Evolutionary conservation across 2,113 vertebrate species (phyloP).

Genomic region (Hemibagrus wyckioides): DNA sequence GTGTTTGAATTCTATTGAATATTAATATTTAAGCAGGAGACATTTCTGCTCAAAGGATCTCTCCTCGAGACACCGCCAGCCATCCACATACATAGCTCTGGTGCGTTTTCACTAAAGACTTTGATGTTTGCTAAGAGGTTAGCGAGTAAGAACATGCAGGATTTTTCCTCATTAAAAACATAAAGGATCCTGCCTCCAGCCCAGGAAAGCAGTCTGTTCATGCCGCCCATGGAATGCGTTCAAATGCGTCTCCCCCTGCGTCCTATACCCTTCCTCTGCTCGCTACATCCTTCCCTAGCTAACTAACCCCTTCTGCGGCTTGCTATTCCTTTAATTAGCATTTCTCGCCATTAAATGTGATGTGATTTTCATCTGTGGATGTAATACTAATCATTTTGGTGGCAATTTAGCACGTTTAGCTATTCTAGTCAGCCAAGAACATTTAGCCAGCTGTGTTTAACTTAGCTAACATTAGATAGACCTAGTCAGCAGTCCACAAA

Average conservation of each 20-base stretch:
- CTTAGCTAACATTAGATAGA: not conserved
- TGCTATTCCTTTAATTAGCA: not conserved
- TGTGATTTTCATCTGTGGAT: not conserved
- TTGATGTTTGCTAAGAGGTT: slow-evolving; percentile 45
- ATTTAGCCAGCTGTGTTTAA: not conserved
- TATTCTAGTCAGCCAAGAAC: not conserved
- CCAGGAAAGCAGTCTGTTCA: slow-evolving; percentile 39
- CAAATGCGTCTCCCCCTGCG: not conserved
- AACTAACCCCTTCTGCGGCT: not conserved
- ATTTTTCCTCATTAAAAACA: slow-evolving; percentile 38
- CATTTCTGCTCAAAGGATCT: not conserved
- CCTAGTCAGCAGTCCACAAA: not conserved
- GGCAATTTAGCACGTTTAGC: not conserved
- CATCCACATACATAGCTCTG: slow-evolving; percentile 29
- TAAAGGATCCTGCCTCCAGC: slow-evolving; percentile 38
- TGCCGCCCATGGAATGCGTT: slow-evolving; percentile 30
- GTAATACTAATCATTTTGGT: not conserved
- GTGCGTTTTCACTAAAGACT: slow-evolving; percentile 23
- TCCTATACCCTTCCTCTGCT: not conserved
- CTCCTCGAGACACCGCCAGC: slow-evolving; percentile 24
- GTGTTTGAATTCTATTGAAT: slow-evolving; percentile 18
- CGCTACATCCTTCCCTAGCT: not conserved
- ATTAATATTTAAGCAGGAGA: not conserved
- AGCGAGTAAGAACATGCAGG: slow-evolving; percentile 46
- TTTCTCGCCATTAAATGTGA: not conserved